Base-by-base conservation (phyloP, 1,140 invertebrate species). In the Ips nitidus region DNA sequence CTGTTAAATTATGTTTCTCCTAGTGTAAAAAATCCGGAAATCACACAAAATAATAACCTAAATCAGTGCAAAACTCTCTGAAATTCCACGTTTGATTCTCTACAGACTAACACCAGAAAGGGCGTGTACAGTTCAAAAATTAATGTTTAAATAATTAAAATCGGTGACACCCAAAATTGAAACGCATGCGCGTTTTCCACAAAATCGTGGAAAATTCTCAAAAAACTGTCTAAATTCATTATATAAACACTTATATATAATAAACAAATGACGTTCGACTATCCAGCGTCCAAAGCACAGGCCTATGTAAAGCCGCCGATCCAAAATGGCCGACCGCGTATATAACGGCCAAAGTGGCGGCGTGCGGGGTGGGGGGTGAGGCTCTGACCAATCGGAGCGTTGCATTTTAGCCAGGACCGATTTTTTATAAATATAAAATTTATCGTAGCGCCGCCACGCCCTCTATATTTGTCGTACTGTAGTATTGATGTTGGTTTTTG, bases 401-500 rank as follows among this genome's bases (percentile, higher is more conserved):
- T 68, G 66, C 66, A 68, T 50, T 68, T 68, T 68, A 53, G 66
- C 43, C 43, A 52, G 22, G 22, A 42, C 8, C n/a, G 22, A n/a
- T 22, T 69, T 69, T 69, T 69, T 69, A 69, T 57, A 69, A 69
- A 69, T 69, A 69, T 69, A 63, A 50, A 69, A 69, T 69, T 69
- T 69, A 69, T 69, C 63, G 68, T 59, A 7, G 8, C 45, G 38
- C 68, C 68, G 38, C 68, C 68, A 69, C 68, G 61, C 68, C 68
- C 68, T 41, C 42, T 42, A 41, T 22, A 69, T 69, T 69, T 69
- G 42, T 69, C 42, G 66, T 22, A 22, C 22, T 66, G 38, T 5
- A 59, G 42, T 69, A 69, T 69, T 69, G 66, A 69, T 55, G 66
- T 43, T 42, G 36, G 36, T 7, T n/a, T 59, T 61, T 53, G n/a